phyloP scores from a whole-genome alignment of 2,888 invertebrate genomes.

The Aphidius colemani region DNA sequence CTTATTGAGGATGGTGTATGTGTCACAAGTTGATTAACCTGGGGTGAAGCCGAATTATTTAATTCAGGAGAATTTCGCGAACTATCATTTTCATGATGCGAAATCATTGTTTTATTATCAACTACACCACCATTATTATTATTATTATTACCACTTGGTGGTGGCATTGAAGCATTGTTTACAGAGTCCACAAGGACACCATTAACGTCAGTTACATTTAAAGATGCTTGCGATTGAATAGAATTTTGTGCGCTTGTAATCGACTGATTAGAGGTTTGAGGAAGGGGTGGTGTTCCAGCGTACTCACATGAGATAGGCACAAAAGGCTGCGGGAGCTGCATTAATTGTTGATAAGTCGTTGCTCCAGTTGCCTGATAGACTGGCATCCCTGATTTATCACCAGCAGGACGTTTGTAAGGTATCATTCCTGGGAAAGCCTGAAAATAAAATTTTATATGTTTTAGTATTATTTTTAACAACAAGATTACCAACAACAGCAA shows the following conservation, averaged over 20 bases:
- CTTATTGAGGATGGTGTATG: conserved; percentile 41
- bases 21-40: conserved; percentile 37
- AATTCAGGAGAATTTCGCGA: conserved; percentile 57
- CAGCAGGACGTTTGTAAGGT: conserved; percentile 94
- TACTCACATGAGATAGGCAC: conserved; percentile 99
- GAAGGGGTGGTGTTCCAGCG: conserved; percentile 72
- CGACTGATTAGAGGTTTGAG: conserved; percentile 61
- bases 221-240: conserved; percentile 41
- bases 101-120: conserved; percentile 35
- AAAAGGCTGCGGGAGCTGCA: conserved; percentile 94
- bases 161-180: conserved; percentile 45
- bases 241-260: conserved; percentile 51
- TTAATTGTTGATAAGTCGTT: conserved; percentile 92
- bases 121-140: conserved; percentile 37
- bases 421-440: conserved; percentile 95
- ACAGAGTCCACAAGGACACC: conserved; percentile 56
- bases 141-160: conserved; percentile 34
- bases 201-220: conserved; percentile 34
- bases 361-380: conserved; percentile 88
- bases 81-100: conserved; percentile 54
- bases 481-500: too few relatives aligned
- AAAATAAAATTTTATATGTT: conserved; percentile 38
- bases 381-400: conserved; percentile 94
- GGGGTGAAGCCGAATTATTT: conserved; percentile 53
- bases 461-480: conserved; percentile 24